phyloP scores from a whole-genome alignment of 1,140 invertebrate genomes.

The Triops cancriformis region DNA sequence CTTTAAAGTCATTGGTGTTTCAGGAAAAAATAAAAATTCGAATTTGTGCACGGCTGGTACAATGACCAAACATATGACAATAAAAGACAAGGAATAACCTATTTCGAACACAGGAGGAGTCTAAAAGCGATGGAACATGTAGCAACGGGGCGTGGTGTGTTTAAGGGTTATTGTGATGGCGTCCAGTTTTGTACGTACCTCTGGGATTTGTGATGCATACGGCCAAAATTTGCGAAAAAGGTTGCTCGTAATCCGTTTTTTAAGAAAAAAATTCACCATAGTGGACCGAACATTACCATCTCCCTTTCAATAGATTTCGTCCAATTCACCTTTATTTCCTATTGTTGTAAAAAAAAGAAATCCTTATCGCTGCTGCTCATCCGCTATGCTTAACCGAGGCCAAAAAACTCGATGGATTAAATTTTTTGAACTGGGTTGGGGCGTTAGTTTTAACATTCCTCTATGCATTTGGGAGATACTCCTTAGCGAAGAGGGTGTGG shows the following conservation, averaged over 20 bases:
- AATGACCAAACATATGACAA: too few species aligned
- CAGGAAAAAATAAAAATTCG: too few species aligned
- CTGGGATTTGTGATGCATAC: slow-evolving; percentile 6
- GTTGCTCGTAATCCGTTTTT: background rate
- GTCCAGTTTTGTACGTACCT: background rate
- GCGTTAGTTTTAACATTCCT: background rate
- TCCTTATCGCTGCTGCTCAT: background rate
- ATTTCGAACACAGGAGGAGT: too few species aligned
- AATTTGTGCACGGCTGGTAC: too few species aligned
- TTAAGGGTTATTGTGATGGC: background rate
- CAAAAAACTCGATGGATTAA: background rate
- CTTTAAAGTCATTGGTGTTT: too few species aligned
- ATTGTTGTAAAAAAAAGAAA: background rate
- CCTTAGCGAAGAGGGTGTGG: background rate
- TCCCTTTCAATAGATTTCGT: background rate
- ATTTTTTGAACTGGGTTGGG: background rate
- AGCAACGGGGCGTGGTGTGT: background rate
- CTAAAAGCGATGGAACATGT: background rate
- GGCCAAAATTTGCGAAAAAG: background rate
- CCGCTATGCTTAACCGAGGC: background rate
- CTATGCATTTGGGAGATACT: background rate
- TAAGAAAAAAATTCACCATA: background rate
- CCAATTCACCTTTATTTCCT: background rate
- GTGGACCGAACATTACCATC: background rate
- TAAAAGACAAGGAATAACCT: too few species aligned